Conservation (phyloP, 1,140 invertebrate species). For the Elysia chlorotica region DNA sequence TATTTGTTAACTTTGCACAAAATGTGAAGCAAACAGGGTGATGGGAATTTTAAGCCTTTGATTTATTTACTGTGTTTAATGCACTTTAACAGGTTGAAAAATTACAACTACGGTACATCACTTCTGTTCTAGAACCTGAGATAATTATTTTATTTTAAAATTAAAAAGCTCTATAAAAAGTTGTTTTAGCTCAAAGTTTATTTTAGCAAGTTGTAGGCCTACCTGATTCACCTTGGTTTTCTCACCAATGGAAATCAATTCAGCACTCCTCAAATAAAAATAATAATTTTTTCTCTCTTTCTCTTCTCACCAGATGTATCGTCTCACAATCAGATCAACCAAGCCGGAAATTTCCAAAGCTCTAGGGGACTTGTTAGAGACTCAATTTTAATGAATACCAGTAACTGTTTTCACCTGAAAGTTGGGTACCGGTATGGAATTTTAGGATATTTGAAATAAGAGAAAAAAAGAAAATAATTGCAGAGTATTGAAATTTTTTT, state of each 20-base stretch:
- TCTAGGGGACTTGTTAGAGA: conserved; percentile 61
- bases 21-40: too few species aligned
- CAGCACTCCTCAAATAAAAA: neutral
- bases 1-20: too few species aligned
- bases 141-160: neutral
- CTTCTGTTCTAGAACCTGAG: neutral
- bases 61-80: too few species aligned
- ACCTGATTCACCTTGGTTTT: neutral
- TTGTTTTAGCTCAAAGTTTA: neutral
- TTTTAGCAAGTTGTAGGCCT: neutral
- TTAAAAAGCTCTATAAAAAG: neutral
- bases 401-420: too few species aligned
- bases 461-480: too few species aligned
- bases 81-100: too few species aligned
- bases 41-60: too few species aligned
- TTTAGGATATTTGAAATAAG: too few species aligned
- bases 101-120: too few species aligned
- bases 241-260: neutral
- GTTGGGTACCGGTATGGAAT: too few species aligned
- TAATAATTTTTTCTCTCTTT: neutral
- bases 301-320: conserved; percentile 84
- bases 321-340: conserved; percentile 93
- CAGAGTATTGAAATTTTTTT: too few species aligned
- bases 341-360: conserved; percentile 85
- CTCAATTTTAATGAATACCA: conserved; percentile 61